A percentile compares a stretch with the other conserved stretches of the same genome.
Evolutionary conservation across 2,888 invertebrate species (phyloP).

Genomic region (Peribatodes rhomboidaria): DNA sequence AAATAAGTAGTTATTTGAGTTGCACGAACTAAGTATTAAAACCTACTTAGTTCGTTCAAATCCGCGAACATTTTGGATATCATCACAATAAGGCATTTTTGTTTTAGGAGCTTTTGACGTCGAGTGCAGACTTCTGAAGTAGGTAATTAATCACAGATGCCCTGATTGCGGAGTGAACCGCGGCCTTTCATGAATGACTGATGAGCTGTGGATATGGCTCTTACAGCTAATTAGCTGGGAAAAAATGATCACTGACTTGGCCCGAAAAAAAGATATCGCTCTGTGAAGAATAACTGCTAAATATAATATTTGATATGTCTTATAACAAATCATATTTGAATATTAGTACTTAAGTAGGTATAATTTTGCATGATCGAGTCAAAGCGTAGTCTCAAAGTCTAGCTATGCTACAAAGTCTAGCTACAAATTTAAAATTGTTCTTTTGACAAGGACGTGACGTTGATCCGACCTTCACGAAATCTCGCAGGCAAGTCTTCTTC

Average conservation of each 20-base stretch:
- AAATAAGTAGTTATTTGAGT: too few relatives aligned
- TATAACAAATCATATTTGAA: too few relatives aligned
- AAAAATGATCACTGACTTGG: not conserved
- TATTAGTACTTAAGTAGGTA: too few relatives aligned
- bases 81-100: conserved; percentile 3
- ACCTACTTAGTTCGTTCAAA: not conserved
- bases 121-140: conserved; percentile 23
- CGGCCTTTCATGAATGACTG: conserved; percentile 25
- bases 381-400: too few relatives aligned
- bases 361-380: too few relatives aligned
- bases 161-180: conserved; percentile 22
- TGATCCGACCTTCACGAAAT: too few relatives aligned
- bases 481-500: too few relatives aligned
- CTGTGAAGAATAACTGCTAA: not conserved
- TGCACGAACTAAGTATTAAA: too few relatives aligned
- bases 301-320: too few relatives aligned
- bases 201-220: conserved; percentile 12
- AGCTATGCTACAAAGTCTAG: too few relatives aligned
- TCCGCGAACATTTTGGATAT: not conserved
- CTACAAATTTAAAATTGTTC: too few relatives aligned
- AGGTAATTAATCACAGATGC: conserved; percentile 33
- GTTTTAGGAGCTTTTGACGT: conserved; percentile 19
- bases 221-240: conserved; percentile 6
- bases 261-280: not conserved
- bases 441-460: too few relatives aligned